Evolutionary conservation across 2,797 vertebrate genomes (phyloP), one percentile per base, ranked within the genome.

Genomic region (Florisuga fusca): DNA sequence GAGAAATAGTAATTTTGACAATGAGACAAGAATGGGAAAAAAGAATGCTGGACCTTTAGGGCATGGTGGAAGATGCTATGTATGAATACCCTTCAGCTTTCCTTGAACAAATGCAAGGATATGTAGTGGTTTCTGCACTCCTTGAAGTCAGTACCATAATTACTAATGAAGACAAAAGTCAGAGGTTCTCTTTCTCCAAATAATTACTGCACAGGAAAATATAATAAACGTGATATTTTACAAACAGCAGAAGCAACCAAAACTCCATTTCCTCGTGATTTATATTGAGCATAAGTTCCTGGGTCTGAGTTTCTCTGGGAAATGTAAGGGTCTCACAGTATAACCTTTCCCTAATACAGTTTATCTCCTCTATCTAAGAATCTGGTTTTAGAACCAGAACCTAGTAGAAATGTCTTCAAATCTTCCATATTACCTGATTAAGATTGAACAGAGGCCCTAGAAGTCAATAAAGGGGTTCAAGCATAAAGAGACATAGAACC

Each of bases 401-500:
- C 26, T 11, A 53, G 41, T 57, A 75, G 72, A 5, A 78, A 84
- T 48, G 7, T 33, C 41, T 78, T 79, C 14, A 27, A 9, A 16
- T 59, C 11, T 50, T 69, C 12, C 4, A 16, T 68, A 82, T 75
- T 10, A 50, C 64, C 29, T 62, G 29, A 27, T 14, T 68, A 34
- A 72, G 31, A 33, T 11, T 43, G 18, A 11, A 45, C 10, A 68
- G 41, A 53, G n/a, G 12, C 2, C 90, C 7, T 51, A 51, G 69
- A 83, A 55, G 4, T 34, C 84, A 68, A 6, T 63, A 69, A 45
- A 41, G 16, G 7, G 2, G 5, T 74, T 75, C 33, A 36, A 3
- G 5, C 6, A 26, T n/a, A 26, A 25, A 23, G 6, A 19, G 0
- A 1, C 26, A 71, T 16, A 62, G 13, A 38, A 6, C 6, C 5